Base-by-base conservation (phyloP, 2,113 vertebrate genomes). In the Chloropsis cyanopogon region DNA sequence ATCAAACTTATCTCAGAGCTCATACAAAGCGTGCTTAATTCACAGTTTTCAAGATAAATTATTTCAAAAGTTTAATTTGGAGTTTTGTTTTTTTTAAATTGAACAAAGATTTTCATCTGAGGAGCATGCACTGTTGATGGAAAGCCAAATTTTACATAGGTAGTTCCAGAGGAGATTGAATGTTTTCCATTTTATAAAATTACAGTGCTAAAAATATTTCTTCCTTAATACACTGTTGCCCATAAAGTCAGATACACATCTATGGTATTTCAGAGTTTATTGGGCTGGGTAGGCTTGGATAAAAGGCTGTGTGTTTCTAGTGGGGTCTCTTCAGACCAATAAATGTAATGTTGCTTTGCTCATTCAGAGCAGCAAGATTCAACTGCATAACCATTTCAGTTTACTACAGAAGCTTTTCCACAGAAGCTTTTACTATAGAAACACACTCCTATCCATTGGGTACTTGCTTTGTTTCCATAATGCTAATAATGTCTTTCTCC, bases 41-140 rank as follows among this genome's bases (percentile, higher is more conserved):
- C 89, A 81, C 82, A 88, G 49, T 92, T 97, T 92, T 97, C 76
- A 93, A 96, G 83, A 85, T 86, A 92, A 96, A 95, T 91, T 88
- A 80, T 82, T 92, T 93, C 76, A 86, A 50, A 37, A 87, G 33
- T 49, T 96, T 96, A 94, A 93, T 95, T 91, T 95, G 37, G 7
- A 12, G 28, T 44, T 79, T 95, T 94, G 46, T 92, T 93, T 92
- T 97, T 97, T 97, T 97, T 92, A 94, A 96, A 90, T 83, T 50
- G 80, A 66, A 4, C 50, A 78, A 69, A 93, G 39, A 68, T 89
- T 96, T 97, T 90, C 18, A 49, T 77, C 85, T 77, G 83, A 95
- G 59, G 24, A 82, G 68, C 78, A 68, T 21, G 44, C 33, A 52
- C 44, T 9, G 2, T 54, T 64, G 85, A 94, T 57, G 4, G 54